Evolutionary conservation across 2,113 vertebrate genomes (phyloP), one percentile per base, ranked within the genome.

Genomic region (Casuarius casuarius): DNA sequence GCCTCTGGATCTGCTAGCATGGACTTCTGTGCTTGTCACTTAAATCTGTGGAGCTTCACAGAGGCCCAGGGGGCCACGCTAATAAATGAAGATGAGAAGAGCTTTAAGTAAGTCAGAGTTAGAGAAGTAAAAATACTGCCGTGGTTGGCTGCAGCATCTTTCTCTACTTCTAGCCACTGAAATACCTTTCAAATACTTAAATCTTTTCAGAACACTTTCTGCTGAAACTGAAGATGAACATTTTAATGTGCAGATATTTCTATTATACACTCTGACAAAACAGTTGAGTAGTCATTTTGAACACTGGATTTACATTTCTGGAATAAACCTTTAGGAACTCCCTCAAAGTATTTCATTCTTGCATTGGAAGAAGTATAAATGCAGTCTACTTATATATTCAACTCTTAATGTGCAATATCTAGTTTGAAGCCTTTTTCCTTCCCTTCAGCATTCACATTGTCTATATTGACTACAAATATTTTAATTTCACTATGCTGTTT

Each of bases 41-140:
- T 94, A 91, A 92, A 92, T 87, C 13, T 54, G 70, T 28, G 59
- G 35, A 44, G n/a, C 35, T 96, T 93, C 66, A 58, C 29, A 73
- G 48, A 89, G 9, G 33, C 76, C 38, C 33, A 78, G 75, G 74
- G 44, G 62, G 33, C 20, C 16, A 6, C 19, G n/a, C 62, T 16
- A 75, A n/a, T 76, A 95, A 93, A 87, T 31, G 66, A 78, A 84
- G 65, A 82, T 46, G 63, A 74, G 51, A 87, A 81, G n/a, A 67
- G 15, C 38, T 96, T 94, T 74, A 88, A 96, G 76, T n/a, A 68
- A 92, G 65, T 62, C 5, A 74, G 62, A 79, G 51, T 40, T 46
- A 71, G 33, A 78, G 51, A 82, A 67, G 44, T 51, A 59, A 93
- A 92, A 92, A 67, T 66, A 18, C 5, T 89, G 4, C 25, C 16